Evolutionary conservation across 1,140 invertebrate species (phyloP).

Genomic region (Potamilus streckersoni): DNA sequence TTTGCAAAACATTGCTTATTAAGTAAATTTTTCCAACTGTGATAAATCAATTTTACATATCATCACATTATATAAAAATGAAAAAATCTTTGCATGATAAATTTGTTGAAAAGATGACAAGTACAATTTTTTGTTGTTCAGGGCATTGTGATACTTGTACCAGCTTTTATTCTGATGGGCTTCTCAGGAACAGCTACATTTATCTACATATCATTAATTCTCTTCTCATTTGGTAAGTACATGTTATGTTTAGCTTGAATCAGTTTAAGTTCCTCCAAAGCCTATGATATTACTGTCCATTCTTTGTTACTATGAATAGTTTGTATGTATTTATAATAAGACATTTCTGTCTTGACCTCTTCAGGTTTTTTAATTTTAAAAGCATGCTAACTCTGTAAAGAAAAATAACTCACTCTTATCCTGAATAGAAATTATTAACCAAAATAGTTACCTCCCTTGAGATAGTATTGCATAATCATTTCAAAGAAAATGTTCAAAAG

Average conservation of each 20-base stretch:
- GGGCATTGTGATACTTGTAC: slow-evolving; percentile 89
- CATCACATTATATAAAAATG: neutral
- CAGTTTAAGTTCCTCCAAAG: neutral
- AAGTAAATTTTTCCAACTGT: neutral
- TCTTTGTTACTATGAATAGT: neutral
- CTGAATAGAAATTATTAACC: too few relatives aligned
- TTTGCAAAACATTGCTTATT: neutral
- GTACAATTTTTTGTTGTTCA: slow-evolving; percentile 57
- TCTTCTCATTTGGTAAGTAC: slow-evolving; percentile 91
- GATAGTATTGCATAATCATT: too few relatives aligned
- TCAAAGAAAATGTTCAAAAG: too few relatives aligned
- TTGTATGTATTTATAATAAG: neutral
- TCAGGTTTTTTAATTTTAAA: neutral
- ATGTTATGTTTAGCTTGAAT: neutral
- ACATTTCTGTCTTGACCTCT: neutral
- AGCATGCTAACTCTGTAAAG: too few relatives aligned
- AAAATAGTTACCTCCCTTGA: too few relatives aligned
- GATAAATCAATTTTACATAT: neutral
- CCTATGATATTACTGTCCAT: neutral
- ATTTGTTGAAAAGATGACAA: neutral
- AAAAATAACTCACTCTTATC: too few relatives aligned
- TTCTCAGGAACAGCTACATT: slow-evolving; percentile 73
- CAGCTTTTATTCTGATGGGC: slow-evolving; percentile 89
- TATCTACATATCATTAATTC: slow-evolving; percentile 84
- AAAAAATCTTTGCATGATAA: neutral